These are phyloP conservation scores for Stegodyphus dumicola DNA, from an alignment of 1,140 invertebrate genomes.

Conservation along the genomic window DNA sequence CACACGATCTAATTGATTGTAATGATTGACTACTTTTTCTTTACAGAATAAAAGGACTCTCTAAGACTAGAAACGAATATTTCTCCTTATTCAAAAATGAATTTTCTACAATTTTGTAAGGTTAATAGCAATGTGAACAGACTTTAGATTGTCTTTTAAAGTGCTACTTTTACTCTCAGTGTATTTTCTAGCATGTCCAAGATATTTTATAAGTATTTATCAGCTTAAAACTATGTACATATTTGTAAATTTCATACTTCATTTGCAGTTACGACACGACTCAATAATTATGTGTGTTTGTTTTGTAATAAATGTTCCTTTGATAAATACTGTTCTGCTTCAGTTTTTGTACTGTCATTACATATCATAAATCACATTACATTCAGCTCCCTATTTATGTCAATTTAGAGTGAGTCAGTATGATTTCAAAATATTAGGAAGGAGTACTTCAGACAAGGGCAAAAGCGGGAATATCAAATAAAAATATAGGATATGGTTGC, in stretches of 20 bases:
- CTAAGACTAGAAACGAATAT: background rate
- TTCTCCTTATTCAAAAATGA: background rate
- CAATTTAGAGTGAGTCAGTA: too few relatives aligned
- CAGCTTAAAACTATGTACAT: conserved; percentile 21
- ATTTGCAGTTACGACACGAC: conserved; percentile 20
- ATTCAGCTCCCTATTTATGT: too few relatives aligned
- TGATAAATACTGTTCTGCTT: background rate
- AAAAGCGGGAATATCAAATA: too few relatives aligned
- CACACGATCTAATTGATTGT: background rate
- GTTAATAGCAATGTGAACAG: background rate
- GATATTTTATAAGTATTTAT: conserved; percentile 29
- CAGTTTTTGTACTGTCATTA: background rate
- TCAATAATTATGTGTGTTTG: background rate
- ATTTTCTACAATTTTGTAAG: background rate
- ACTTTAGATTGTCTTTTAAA: background rate
- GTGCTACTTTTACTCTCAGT: background rate
- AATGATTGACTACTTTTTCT: background rate
- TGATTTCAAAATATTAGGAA: too few relatives aligned
- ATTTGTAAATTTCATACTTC: conserved; percentile 32
- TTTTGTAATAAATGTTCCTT: conserved; percentile 27
- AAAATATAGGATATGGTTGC: too few relatives aligned
- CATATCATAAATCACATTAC: too few relatives aligned
- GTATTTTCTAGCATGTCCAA: conserved; percentile 7
- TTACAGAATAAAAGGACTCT: background rate
- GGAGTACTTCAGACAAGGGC: too few relatives aligned